Evolutionary conservation across 2,888 invertebrate species (phyloP).

Genomic region (Prosapia bicincta): DNA sequence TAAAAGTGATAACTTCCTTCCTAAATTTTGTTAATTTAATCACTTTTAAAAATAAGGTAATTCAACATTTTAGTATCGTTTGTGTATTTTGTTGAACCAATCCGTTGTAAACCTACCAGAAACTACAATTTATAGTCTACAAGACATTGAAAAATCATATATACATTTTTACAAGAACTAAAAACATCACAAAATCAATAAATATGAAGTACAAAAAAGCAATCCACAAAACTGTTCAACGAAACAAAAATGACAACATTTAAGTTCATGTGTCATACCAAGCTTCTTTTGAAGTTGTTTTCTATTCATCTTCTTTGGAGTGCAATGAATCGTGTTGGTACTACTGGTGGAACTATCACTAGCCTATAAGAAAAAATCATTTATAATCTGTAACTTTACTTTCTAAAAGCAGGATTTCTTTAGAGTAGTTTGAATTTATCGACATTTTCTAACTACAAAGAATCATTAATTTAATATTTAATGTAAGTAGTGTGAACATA

Average conservation of each 20-base stretch:
- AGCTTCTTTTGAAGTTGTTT: conserved; percentile 39
- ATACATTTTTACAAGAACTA: background rate
- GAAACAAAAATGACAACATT: background rate
- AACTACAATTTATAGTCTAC: background rate
- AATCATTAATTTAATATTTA: no score
- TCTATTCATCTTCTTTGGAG: conserved; percentile 37
- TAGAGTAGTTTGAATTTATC: no score
- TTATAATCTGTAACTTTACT: background rate
- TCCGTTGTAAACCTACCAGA: no score
- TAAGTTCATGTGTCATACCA: conserved; percentile 29
- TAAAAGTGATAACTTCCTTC: no score
- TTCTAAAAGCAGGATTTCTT: background rate
- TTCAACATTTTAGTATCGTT: no score
- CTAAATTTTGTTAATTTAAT: no score
- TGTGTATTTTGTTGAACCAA: no score
- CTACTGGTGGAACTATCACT: conserved; percentile 40
- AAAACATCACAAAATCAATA: no score
- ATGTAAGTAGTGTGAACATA: no score
- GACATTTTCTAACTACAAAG: no score
- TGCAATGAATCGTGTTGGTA: conserved; percentile 31
- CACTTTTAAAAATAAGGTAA: no score
- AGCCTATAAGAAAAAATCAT: conserved; percentile 30
- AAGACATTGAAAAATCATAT: background rate
- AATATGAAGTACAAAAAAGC: background rate
- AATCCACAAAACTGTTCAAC: background rate